Conservation (phyloP, 2,888 invertebrate genomes). For the Synergus laeviventris region DNA sequence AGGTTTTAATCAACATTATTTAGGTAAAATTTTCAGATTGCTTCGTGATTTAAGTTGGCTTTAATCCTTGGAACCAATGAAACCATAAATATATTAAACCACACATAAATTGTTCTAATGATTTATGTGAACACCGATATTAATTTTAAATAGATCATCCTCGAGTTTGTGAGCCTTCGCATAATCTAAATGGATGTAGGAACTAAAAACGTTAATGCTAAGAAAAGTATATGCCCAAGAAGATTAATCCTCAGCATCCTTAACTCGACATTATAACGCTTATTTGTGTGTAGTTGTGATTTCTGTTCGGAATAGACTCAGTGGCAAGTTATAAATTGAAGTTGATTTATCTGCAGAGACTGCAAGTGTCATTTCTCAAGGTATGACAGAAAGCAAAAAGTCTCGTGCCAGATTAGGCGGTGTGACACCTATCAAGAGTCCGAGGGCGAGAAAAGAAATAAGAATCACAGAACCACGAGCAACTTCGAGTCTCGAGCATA, state of each 20-base stretch:
- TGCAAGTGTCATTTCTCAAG: conserved; percentile 1
- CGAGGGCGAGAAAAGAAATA: conserved; percentile 21
- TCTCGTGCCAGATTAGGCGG: conserved; percentile 14
- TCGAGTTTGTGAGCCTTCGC: too few relatives aligned
- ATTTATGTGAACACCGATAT: not conserved
- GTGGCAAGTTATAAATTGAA: conserved; percentile 20
- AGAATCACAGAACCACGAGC: not conserved
- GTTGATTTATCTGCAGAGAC: conserved; percentile 4
- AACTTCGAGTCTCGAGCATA: not conserved
- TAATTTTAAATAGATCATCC: not conserved
- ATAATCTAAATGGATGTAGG: not conserved
- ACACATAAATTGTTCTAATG: too few relatives aligned
- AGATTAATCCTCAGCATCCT: conserved; percentile 19
- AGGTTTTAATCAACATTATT: not conserved
- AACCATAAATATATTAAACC: not conserved
- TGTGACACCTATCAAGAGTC: conserved; percentile 17
- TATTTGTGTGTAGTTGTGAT: conserved; percentile 5
- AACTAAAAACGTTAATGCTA: not conserved
- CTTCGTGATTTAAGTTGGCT: not conserved
- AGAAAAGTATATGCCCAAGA: not conserved
- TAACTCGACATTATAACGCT: not conserved
- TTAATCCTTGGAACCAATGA: not conserved
- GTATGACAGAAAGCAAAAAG: conserved; percentile 1
- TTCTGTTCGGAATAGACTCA: not conserved
- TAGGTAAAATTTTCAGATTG: not conserved